A percentile compares a stretch with the other conserved stretches of the same genome.
Conservation (phyloP, 2,888 invertebrate species). For the Drosophila hamatofila region DNA sequence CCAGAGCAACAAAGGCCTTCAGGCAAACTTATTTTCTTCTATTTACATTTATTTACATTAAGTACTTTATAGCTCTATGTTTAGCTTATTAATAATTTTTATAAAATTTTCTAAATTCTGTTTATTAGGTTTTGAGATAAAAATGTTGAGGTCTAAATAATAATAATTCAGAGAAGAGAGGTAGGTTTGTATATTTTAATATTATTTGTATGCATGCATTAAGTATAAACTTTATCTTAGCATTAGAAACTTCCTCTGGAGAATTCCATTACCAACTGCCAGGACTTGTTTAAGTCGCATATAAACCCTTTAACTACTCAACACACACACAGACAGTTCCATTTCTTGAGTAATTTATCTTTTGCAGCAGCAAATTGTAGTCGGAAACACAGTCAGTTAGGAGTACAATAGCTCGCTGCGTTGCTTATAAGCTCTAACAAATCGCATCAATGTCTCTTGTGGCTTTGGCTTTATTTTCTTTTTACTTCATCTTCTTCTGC, state of each 20-base stretch:
- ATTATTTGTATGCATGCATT: background rate
- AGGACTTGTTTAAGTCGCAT: slow-evolving; percentile 3
- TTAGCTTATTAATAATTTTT: no score
- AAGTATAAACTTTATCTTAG: no score
- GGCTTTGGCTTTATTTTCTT: slow-evolving; percentile 34
- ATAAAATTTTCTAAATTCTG: no score
- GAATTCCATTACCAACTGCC: background rate
- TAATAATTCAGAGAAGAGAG: background rate
- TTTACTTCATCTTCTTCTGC: slow-evolving; percentile 10
- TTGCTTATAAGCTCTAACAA: slow-evolving; percentile 55
- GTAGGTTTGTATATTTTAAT: background rate
- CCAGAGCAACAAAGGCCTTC: no score
- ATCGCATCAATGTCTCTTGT: slow-evolving; percentile 59
- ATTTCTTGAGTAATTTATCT: slow-evolving; percentile 14
- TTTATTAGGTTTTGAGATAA: no score
- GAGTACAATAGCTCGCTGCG: slow-evolving; percentile 33
- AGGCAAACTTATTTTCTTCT: no score
- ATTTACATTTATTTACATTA: no score
- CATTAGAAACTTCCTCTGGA: background rate
- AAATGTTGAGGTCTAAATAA: no score
- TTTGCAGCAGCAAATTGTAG: slow-evolving; percentile 11
- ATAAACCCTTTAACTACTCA: slow-evolving; percentile 5
- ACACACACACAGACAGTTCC: background rate
- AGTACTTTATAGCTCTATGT: no score
- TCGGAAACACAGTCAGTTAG: slow-evolving; percentile 8